Evolutionary conservation across 2,113 vertebrate genomes (phyloP).

Genomic region (Enhydra lutris): DNA sequence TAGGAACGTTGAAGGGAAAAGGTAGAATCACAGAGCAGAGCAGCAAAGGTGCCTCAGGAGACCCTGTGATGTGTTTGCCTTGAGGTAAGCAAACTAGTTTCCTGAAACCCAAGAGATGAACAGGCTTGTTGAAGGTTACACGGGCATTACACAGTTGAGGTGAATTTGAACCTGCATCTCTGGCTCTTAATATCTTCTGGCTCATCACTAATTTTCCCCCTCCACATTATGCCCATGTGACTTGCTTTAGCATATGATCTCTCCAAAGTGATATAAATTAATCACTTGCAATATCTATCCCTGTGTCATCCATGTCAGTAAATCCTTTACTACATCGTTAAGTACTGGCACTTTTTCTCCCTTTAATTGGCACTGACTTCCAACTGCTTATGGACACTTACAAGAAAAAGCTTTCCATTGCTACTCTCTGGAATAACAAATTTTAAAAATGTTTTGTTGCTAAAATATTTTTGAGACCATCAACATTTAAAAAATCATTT

Average conservation of each 20-base stretch:
- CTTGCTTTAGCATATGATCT: background rate
- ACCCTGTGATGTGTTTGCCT: background rate
- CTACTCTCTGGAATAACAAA: slow-evolving; percentile 26
- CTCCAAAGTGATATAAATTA: background rate
- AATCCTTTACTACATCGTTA: background rate
- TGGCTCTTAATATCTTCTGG: background rate
- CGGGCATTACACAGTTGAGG: no score
- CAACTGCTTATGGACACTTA: background rate
- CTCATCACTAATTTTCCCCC: background rate
- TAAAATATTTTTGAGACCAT: slow-evolving; percentile 56
- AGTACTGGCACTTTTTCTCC: background rate
- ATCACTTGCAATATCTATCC: background rate
- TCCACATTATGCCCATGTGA: background rate
- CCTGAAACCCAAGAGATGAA: background rate
- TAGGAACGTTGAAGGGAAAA: background rate
- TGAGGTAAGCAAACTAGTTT: background rate
- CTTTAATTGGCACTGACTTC: background rate
- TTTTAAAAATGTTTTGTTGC: background rate
- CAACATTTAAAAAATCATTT: slow-evolving; percentile 63
- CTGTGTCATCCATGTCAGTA: background rate
- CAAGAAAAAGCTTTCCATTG: slow-evolving; percentile 8
- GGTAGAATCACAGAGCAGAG: background rate
- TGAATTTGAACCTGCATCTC: background rate
- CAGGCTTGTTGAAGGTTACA: background rate
- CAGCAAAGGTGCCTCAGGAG: background rate